Conservation (phyloP, 2,888 invertebrate genomes). For the Macrosiphum euphorbiae region DNA sequence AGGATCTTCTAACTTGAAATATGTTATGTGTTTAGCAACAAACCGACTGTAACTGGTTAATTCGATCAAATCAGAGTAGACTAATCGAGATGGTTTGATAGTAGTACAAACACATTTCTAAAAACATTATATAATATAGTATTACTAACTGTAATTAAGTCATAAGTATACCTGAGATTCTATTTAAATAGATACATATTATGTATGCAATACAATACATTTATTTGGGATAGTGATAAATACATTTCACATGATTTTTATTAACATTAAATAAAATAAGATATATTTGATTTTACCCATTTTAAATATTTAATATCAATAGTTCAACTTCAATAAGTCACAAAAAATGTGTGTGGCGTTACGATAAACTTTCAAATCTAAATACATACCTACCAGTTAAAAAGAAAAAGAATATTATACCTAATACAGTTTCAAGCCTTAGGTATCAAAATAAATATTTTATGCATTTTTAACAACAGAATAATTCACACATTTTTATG, state of each 20-base stretch:
- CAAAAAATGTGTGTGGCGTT: too few species aligned
- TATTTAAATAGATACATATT: neutral
- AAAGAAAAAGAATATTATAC: too few species aligned
- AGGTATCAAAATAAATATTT: too few species aligned
- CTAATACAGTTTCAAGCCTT: too few species aligned
- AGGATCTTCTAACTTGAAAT: neutral
- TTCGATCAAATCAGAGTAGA: slow-evolving; percentile 46
- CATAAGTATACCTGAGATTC: neutral
- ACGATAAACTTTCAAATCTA: too few species aligned
- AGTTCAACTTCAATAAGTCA: too few species aligned
- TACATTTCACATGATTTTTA: neutral
- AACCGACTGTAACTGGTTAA: slow-evolving; percentile 32
- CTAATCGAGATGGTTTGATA: slow-evolving; percentile 45
- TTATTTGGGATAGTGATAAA: neutral
- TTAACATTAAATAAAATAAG: neutral
- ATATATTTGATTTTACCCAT: neutral
- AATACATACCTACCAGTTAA: too few species aligned
- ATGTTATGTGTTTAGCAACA: slow-evolving; percentile 22
- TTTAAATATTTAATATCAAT: too few species aligned
- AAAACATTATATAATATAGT: neutral
- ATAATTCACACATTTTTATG: too few species aligned
- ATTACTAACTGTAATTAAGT: neutral
- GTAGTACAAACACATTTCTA: slow-evolving; percentile 55
- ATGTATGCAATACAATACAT: neutral
- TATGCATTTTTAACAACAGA: too few species aligned